These are phyloP conservation scores for Cuculus canorus DNA, from an alignment of 2,797 vertebrate genomes.

Conservation along the genomic window DNA sequence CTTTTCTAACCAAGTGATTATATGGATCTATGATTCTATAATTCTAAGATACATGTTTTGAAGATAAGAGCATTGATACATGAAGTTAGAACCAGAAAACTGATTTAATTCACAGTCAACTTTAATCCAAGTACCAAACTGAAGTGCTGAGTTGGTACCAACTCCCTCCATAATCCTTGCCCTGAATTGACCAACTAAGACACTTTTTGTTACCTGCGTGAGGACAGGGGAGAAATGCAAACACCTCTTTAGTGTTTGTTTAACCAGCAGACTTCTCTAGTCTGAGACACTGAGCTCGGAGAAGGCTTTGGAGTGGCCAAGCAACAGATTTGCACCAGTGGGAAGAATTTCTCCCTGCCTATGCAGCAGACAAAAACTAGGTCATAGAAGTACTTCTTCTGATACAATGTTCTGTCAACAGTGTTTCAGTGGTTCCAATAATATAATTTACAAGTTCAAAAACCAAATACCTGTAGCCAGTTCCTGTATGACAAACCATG, in stretches of 20 bases:
- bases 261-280: neutral
- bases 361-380: neutral
- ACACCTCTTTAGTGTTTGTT: neutral
- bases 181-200: neutral
- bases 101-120: neutral
- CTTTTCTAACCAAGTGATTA: too few relatives aligned
- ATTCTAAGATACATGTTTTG: neutral
- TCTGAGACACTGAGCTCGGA: neutral
- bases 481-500: neutral
- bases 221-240: neutral
- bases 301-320: neutral
- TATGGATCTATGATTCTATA: too few relatives aligned
- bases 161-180: neutral
- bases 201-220: neutral
- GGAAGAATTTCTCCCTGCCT: neutral
- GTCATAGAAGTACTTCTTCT: neutral
- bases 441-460: neutral
- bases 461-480: neutral
- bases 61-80: neutral
- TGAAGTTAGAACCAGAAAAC: neutral
- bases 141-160: neutral
- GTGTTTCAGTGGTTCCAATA: neutral
- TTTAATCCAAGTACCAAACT: neutral
- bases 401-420: neutral
- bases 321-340: neutral